Evolutionary conservation across 2,797 vertebrate species (phyloP).

Genomic region (Schizothorax lantsangensis): DNA sequence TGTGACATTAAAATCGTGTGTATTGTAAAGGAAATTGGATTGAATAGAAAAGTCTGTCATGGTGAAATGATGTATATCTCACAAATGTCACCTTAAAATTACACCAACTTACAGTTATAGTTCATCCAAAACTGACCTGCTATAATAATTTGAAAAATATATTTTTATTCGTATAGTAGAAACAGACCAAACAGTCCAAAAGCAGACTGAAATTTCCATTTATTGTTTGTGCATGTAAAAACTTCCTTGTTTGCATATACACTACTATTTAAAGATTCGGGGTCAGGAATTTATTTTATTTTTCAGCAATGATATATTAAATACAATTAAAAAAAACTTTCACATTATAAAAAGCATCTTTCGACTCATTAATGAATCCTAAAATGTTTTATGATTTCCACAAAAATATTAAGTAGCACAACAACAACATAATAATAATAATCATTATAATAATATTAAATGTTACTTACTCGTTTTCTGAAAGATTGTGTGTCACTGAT

Average conservation of each 20-base stretch:
- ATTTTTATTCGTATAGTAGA: background rate
- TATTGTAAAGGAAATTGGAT: constrained; percentile 16
- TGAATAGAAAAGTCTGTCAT: background rate
- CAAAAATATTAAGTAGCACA: background rate
- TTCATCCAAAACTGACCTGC: background rate
- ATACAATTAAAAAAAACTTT: no score
- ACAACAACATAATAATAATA: background rate
- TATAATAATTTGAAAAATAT: background rate
- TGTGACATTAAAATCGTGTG: constrained; percentile 16
- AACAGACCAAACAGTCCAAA: background rate
- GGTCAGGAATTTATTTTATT: background rate
- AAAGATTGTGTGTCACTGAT: background rate
- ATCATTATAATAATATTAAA: background rate
- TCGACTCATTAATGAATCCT: no score
- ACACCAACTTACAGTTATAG: background rate
- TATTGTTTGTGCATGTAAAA: background rate
- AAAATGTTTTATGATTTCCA: no score
- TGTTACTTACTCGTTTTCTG: background rate
- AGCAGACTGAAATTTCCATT: background rate
- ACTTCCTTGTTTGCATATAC: background rate
- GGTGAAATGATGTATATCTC: background rate
- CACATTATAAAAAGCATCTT: no score
- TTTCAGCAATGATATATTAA: no score
- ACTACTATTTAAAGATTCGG: background rate
- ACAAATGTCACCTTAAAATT: background rate